Evolutionary conservation across 2,888 invertebrate genomes (phyloP), one percentile per base, ranked within the genome.

Genomic region (Erynnis tages): DNA sequence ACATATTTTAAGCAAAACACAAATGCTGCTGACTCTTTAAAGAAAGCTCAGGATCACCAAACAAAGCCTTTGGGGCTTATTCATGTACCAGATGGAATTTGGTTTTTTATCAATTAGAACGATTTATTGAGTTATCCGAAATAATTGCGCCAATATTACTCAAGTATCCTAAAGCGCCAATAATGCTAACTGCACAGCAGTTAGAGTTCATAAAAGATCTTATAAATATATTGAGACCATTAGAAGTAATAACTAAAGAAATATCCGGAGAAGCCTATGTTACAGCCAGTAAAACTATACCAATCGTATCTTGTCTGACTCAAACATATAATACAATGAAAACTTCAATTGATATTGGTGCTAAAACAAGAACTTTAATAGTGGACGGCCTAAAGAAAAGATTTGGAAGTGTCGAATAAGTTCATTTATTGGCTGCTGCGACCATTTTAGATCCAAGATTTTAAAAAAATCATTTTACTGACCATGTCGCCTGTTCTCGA

Each of bases 251-350:
- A 6, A 29, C 29, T n/a, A 29, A 65, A 41, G 60, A 69, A 63
- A 55, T 63, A 40, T 64, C 60, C 0, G 67, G 56, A 60, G 63
- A 67, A 60, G 30, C 61, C 23, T 69, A 62, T 37, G 65, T 68
- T 54, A 65, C 62, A 50, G 54, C 56, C 30, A 65, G 63, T 60
- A 70, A 68, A 63, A 61, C 67, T 58, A 64, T 63, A 62, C 65
- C 67, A 41, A 67, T 69, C 40, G 60, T 64, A 35, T 46, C 41
- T 37, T 55, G 58, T 54, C 57, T 64, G 52, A 60, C 59, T 59
- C 60, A 57, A 65, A 63, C 62, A 61, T 62, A 63, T 60, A 64
- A 62, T 62, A 57, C 52, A 57, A 62, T 63, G 60, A 32, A 61
- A 60, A 62, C 0, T 61, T 52, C 44, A 62, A 57, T 57, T 0